phyloP scores from a whole-genome alignment of 2,113 vertebrate genomes.

The Oxyruncus cristatus region DNA sequence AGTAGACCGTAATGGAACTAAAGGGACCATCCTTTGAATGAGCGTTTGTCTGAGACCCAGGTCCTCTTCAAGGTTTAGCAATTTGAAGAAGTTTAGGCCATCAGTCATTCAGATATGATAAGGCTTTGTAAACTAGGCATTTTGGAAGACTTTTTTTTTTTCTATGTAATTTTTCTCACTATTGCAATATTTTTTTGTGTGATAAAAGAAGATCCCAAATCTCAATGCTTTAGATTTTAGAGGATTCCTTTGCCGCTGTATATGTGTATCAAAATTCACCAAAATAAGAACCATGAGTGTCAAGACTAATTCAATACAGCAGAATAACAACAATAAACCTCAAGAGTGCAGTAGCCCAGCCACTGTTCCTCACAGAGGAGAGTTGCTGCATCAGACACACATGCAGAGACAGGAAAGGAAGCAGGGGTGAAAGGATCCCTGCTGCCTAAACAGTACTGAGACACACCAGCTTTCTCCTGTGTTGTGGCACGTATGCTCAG shows the following conservation, averaged over 20 bases:
- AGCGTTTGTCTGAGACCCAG: neutral
- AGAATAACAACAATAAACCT: neutral
- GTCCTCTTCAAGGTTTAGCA: neutral
- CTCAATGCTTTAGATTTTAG: neutral
- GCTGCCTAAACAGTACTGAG: neutral
- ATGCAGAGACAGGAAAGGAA: neutral
- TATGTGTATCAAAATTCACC: neutral
- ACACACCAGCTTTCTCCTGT: neutral
- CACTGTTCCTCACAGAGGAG: neutral
- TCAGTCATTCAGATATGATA: neutral
- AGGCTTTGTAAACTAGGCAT: neutral
- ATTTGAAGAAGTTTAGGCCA: neutral
- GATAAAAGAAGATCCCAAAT: neutral
- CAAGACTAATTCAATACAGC: neutral
- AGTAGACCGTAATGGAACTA: neutral
- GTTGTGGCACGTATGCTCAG: neutral
- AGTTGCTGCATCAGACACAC: neutral
- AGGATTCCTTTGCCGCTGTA: neutral
- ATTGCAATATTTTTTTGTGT: neutral
- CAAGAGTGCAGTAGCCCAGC: neutral
- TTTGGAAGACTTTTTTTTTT: neutral
- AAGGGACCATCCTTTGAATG: neutral
- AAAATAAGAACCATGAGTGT: neutral
- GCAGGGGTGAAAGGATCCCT: rapidly evolving
- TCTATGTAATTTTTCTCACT: neutral